Base-by-base conservation (phyloP, 2,888 invertebrate species). In the Nymphalis c-album region DNA sequence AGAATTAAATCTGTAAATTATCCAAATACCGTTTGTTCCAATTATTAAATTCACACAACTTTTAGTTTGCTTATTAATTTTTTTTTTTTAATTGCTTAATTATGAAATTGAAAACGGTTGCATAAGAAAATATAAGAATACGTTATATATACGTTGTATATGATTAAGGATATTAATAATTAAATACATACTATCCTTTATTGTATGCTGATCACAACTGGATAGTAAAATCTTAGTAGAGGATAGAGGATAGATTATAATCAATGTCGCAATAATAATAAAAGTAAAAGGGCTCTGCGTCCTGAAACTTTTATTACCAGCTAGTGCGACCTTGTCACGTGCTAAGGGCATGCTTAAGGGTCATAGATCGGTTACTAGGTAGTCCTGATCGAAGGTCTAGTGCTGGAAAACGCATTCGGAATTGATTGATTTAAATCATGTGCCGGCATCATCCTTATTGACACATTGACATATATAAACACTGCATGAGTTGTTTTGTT, bases 321-420 rank as follows among this genome's bases (percentile, higher is more conserved):
- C 78, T 75, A 71, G 58, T 57, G 68, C 81, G 85, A 81, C 88
- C 88, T 90, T 85, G 88, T 85, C 88, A 89, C 91, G 89, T 84
- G 81, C 85, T 83, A 82, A 88, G 88, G 86, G 86, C 89, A 82
- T 80, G 77, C 78, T n/a, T 77, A 78, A 86, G 87, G 85, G 85
- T 85, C 87, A 85, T 82, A 87, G 83, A 85, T 74, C 69, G 67
- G 63, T 74, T 71, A 69, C 69, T 70, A 72, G 62, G 61, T 71
- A 70, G 50, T 48, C 61, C 75, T 75, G 83, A 84, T 80, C 76
- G 85, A 88, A 86, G 89, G 88, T 77, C 78, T 73, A 72, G 76
- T 22, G 59, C 80, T 80, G 45, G 79, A 78, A 82, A 82, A 87
- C 84, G 82, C 83, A 81, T 74, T 73, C 76, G 75, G 86, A 89